Conservation (phyloP, 2,113 vertebrate genomes). For the Turdus rufiventris region DNA sequence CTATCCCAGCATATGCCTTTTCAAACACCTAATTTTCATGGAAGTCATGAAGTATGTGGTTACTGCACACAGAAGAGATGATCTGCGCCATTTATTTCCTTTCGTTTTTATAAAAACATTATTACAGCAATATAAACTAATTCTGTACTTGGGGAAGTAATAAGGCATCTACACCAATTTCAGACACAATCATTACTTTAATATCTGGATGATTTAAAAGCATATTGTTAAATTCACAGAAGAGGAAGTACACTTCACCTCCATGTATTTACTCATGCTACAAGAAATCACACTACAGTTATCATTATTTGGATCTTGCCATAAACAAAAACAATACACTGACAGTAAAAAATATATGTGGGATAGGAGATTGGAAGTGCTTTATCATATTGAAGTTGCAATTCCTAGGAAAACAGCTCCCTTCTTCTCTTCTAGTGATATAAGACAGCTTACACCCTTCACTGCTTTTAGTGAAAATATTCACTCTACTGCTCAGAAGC, state of each 20-base stretch:
- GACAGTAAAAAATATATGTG: not conserved
- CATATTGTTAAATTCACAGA: not conserved
- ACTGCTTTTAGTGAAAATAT: not conserved
- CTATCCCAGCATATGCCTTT: not conserved
- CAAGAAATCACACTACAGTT: not conserved
- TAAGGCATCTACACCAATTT: slow-evolving; percentile 18
- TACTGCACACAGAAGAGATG: not conserved
- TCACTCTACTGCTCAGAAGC: not conserved
- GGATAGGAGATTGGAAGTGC: not conserved
- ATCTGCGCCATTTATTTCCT: slow-evolving; percentile 22
- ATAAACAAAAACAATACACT: not conserved
- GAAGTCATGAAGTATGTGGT: not conserved
- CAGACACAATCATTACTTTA: slow-evolving; percentile 27
- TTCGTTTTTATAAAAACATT: slow-evolving; percentile 19
- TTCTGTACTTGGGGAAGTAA: not conserved
- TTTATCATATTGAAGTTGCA: not conserved
- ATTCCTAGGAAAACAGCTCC: not conserved
- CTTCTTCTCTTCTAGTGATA: not conserved
- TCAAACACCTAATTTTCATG: not conserved
- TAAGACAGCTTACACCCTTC: not conserved
- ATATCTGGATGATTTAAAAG: not conserved
- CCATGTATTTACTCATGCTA: not conserved
- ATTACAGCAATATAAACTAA: not conserved
- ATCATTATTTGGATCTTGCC: not conserved
- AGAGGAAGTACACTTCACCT: not conserved